These are phyloP conservation scores for Macrotis lagotis DNA, from an alignment of 2,113 vertebrate genomes.

Conservation along the genomic window DNA sequence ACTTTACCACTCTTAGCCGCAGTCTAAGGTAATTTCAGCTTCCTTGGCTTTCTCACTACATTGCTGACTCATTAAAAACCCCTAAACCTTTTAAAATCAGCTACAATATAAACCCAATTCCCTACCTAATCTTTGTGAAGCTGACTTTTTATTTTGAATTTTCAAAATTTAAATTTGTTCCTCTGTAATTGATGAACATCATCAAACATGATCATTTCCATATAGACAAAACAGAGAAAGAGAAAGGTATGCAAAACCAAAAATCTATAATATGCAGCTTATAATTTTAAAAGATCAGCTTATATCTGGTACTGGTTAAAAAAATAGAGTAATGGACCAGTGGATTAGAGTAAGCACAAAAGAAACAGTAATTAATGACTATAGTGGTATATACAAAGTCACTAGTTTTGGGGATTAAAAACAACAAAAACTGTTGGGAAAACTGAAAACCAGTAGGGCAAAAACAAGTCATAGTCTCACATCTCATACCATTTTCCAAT, in stretches of 20 bases:
- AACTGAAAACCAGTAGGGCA: too few species aligned
- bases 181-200: neutral
- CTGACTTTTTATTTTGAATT: neutral
- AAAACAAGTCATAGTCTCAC: too few species aligned
- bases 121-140: neutral
- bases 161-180: neutral
- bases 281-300: neutral
- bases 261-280: neutral
- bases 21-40: too few species aligned
- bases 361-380: too few species aligned
- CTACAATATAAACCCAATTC: neutral
- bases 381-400: too few species aligned
- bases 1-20: too few species aligned
- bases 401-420: too few species aligned
- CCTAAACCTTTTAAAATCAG: neutral
- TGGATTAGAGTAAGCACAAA: too few species aligned
- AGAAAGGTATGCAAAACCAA: neutral
- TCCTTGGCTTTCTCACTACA: neutral
- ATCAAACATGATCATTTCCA: neutral
- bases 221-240: neutral
- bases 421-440: too few species aligned
- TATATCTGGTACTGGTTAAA: too few species aligned
- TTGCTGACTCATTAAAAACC: neutral
- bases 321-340: too few species aligned
- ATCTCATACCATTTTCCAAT: too few species aligned